Evolutionary conservation across 2,113 vertebrate species (phyloP), one percentile per base, ranked within the genome.

Genomic region (Rhinoderma darwinii): DNA sequence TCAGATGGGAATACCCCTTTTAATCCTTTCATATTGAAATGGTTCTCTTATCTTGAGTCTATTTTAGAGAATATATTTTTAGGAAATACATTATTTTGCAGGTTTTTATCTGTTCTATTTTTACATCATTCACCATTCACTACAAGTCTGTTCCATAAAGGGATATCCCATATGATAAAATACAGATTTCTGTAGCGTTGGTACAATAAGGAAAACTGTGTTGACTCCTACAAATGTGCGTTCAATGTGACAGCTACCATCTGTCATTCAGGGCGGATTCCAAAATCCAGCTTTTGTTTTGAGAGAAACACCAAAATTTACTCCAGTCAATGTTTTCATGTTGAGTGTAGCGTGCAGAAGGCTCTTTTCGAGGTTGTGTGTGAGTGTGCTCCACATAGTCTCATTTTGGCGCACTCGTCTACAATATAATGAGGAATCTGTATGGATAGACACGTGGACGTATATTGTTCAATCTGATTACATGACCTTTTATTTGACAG

Each of bases 251-350:
- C 79, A 44, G 59, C 56, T 44, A 30, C 56, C 79, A 66, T 82
- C 79, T 82, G 79, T 63, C 61, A 44, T 66, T 43, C 56, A 82
- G n/a, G 59, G 37, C 37, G 17, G 56, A 56, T 41, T 63, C 79
- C 56, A 82, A 66, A 43, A 63, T 61, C 51, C 78, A 82, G 59
- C 59, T 66, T 82, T 82, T 82, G 79, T 82, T 63, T 82, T 61
- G 25, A 41, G 56, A 25, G 30, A 61, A 82, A 82, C 56, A 63
- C 79, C 37, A 59, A 81, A 81, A 41, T 63, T 81, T 81, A 8
- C 56, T 18, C 8, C 56, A 63, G 39, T 61, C 44, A 18, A 27
- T 81, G 54, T 81, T 59, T 81, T 25, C 32, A 59, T 61, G 32
- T 41, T 81, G 56, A 25, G 25, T n/a, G 37, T 22, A 27, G 44